Evolutionary conservation across 2,797 vertebrate species (phyloP).

Genomic region (Channallabes apus): DNA sequence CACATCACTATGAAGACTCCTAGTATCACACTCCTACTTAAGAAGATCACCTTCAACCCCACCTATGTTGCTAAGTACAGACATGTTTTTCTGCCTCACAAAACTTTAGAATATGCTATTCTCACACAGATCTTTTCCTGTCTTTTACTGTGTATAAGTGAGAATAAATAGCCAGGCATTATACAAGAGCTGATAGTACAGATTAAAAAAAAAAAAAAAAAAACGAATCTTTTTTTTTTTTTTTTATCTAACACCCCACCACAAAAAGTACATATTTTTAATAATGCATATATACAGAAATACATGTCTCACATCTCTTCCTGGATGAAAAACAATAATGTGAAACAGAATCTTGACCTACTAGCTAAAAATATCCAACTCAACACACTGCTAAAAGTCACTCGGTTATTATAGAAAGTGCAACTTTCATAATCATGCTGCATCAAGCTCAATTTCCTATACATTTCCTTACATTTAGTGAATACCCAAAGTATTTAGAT

Average conservation of each 20-base stretch:
- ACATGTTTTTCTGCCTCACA: neutral
- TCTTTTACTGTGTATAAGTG: neutral
- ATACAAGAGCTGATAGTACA: neutral
- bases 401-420: neutral
- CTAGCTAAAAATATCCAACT: neutral
- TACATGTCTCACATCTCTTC: neutral
- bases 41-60: neutral
- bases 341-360: neutral
- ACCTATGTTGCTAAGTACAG: neutral
- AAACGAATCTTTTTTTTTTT: neutral
- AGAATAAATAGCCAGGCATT: neutral
- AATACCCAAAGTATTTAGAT: neutral
- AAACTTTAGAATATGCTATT: neutral
- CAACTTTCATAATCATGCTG: no score
- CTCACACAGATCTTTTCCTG: neutral
- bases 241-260: neutral
- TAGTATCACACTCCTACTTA: neutral
- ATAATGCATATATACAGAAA: neutral
- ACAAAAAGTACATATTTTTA: neutral
- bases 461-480: neutral
- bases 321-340: neutral
- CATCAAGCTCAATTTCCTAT: neutral
- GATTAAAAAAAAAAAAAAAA: no score
- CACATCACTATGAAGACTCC: neutral
- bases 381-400: neutral